Base-by-base conservation (phyloP, 2,113 vertebrate genomes). In the Megaceryle torquata region DNA sequence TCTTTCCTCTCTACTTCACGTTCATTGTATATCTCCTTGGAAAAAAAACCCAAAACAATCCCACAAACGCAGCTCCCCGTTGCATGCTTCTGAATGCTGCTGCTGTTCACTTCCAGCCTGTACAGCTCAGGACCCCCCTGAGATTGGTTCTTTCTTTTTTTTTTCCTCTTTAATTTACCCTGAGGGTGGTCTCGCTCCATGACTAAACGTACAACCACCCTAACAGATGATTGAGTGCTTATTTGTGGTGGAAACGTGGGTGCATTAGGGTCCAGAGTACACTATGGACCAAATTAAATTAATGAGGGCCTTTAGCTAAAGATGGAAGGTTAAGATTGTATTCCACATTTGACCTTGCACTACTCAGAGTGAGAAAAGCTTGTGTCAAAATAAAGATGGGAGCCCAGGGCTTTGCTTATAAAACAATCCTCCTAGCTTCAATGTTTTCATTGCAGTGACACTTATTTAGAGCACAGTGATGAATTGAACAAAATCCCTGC, bases 1-100 rank as follows among this genome's bases (percentile, higher is more conserved):
- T 85, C 90, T 70, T 96, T 64, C 64, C 76, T 95, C 91, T 93
- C 48, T 93, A 39, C 88, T 96, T n/a, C 64, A 25, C 78, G 3
- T 70, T 79, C 80, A 82, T 87, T 96, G 92, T 91, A 1, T 24
- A 53, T 79, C 84, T 63, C 54, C 80, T 84, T 63, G 44, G 54
- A 10, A 41, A 37, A 33, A 70, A 91, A 86, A 2, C 50, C 24
- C 6, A 46, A 37, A 37, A 37, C 37, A 46, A 20, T 44, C 82
- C 82, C 43, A 16, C 48, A 33, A 61, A 16, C 67, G 25, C 51
- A 3, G 29, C 37, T 87, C 78, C 71, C 78, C 33, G 41, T 6
- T 93, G 56, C 75, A 56, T 10, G 68, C 64, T 87, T 31, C 54
- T 96, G 67, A 87, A 96, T 91, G 95, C 69, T 67, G 72, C 61